Evolutionary conservation across 2,797 vertebrate species (phyloP), one percentile per base, ranked within the genome.

Genomic region (Dromococcyx pavoninus): DNA sequence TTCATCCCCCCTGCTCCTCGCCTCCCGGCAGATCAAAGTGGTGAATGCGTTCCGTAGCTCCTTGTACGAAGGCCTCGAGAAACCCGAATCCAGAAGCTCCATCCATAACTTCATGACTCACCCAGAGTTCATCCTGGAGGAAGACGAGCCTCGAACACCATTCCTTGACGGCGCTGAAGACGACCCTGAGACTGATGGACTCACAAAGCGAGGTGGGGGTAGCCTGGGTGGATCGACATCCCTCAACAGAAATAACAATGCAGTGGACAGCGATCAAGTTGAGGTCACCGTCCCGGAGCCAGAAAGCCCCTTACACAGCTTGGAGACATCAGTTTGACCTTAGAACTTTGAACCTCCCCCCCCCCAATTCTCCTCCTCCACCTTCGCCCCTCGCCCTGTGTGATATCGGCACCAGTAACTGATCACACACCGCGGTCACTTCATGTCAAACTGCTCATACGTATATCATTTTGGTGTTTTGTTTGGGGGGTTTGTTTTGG

Each of bases 71-170:
- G 98, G 98, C 97, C 97, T 99, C 96, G 98, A 99, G 97, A 99
- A 98, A 97, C 98, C 98, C 85, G 98, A 98, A 98, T 98, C 98
- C 97, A 98, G 98, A 97, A 98, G 97, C 98, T 99, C 98, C 98
- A 99, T 99, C 98, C 99, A 99, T 98, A 98, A 96, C 98, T 99
- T 99, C 98, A 99, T 99, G 99, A 98, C 98, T 97, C 99, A 99
- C 96, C 99, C 99, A 15, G 99, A 99, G 97, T 99, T 99, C 92
- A 98, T 98, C 89, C 95, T 98, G 96, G 98, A 98, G 18, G 99
- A 99, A 96, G 99, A 99, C 33, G 98, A 98, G 97, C 97, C 98
- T 82, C 97, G 89, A 94, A 97, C 97, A 96, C 97, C 98, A 93
- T 98, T 98, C 92, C 96, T 98, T 90, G 98, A 99, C 46, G 94